phyloP scores from a whole-genome alignment of 2,113 vertebrate species.

The Oenanthe oenanthe region DNA sequence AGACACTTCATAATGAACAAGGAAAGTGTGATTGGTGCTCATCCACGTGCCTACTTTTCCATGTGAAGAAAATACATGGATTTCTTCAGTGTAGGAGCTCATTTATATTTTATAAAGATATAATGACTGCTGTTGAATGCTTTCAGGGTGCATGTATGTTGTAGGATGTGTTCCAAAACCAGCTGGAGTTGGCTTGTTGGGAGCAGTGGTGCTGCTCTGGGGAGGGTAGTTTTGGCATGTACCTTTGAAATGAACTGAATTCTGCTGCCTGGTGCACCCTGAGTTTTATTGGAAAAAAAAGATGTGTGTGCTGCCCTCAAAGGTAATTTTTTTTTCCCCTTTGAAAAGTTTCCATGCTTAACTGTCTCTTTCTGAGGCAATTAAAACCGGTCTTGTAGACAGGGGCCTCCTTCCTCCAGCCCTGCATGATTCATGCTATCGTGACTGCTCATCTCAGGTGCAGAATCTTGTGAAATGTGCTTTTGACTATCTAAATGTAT shows the following conservation, averaged over 20 bases:
- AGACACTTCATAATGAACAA: neutral
- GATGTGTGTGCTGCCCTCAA: neutral
- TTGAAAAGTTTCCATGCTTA: conserved; percentile 47
- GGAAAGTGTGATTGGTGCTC: neutral
- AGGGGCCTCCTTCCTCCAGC: conserved; percentile 17
- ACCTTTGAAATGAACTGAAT: neutral
- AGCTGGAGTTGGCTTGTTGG: neutral
- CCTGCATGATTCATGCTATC: conserved; percentile 39
- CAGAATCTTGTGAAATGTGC: conserved; percentile 44
- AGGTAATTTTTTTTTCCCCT: neutral
- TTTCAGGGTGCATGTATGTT: neutral
- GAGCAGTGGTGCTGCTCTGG: neutral
- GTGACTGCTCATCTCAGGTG: conserved; percentile 32
- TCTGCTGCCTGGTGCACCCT: neutral
- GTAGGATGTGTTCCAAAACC: neutral
- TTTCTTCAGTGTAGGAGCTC: neutral
- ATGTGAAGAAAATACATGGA: neutral
- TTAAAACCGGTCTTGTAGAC: neutral
- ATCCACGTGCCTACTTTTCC: neutral
- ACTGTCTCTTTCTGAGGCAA: conserved; percentile 19
- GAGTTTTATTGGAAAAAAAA: conserved; percentile 5
- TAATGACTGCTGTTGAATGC: neutral
- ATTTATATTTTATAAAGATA: neutral
- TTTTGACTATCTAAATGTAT: conserved; percentile 34
- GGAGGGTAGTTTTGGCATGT: neutral